phyloP scores from a whole-genome alignment of 2,797 vertebrate species.

The Phyllotis vaccarum region DNA sequence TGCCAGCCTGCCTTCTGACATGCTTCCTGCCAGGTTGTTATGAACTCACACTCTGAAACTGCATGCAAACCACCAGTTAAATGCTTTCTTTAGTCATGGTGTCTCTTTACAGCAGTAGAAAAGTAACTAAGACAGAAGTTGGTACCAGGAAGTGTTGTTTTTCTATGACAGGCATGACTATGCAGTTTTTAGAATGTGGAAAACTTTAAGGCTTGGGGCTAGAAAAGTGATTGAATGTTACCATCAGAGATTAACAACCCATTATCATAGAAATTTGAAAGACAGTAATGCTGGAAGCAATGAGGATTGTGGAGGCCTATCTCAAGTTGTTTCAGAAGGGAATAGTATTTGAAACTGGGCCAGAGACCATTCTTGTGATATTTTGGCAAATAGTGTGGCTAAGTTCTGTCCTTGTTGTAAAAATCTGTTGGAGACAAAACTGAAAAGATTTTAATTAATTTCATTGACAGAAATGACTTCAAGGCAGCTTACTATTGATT shows the following conservation, averaged over 20 bases:
- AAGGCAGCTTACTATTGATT: neutral
- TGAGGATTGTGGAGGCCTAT: neutral
- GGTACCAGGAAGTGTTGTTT: neutral
- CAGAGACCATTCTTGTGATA: neutral
- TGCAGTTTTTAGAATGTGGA: neutral
- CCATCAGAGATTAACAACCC: neutral
- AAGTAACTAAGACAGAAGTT: no score
- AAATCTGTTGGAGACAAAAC: neutral
- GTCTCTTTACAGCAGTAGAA: neutral
- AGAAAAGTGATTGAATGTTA: neutral
- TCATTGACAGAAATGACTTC: neutral
- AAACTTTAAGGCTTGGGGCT: neutral
- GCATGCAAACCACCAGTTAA: neutral
- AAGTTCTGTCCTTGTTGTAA: neutral
- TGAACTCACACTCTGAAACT: neutral
- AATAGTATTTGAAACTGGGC: neutral
- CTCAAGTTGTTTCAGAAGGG: neutral
- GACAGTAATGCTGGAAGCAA: neutral
- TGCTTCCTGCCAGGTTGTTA: neutral
- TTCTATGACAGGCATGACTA: neutral
- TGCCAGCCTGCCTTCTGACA: neutral
- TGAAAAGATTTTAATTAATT: neutral
- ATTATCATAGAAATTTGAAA: neutral
- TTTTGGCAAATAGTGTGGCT: neutral
- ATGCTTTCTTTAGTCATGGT: neutral